Evolutionary conservation across 2,797 vertebrate species (phyloP).

Genomic region (Denticeps clupeoides): DNA sequence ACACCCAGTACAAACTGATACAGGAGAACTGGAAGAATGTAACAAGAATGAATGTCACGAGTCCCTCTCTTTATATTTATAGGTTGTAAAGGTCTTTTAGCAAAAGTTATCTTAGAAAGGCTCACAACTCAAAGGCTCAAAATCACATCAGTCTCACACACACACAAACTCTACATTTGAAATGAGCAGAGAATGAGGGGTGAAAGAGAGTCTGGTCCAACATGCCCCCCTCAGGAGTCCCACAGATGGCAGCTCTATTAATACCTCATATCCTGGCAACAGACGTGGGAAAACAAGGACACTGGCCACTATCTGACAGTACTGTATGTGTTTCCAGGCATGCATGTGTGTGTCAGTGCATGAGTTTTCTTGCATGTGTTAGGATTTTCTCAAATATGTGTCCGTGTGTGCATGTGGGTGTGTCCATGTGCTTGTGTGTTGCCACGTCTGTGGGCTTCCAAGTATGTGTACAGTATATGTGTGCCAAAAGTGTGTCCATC

Average conservation of each 20-base stretch:
- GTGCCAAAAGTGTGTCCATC: no score
- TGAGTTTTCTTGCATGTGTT: no score
- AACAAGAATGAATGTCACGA: no score
- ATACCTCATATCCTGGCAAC: constrained; percentile 54
- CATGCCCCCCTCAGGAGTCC: constrained; percentile 2
- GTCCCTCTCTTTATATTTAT: background rate
- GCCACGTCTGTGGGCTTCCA: no score
- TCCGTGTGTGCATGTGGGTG: background rate
- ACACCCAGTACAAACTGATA: no score
- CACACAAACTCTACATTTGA: background rate
- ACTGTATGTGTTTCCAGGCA: constrained; percentile 35
- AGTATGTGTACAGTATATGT: no score
- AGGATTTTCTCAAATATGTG: no score
- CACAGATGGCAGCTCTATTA: constrained; percentile 43
- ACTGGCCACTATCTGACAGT: constrained; percentile 41
- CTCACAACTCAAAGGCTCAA: no score
- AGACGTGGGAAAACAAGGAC: constrained; percentile 53
- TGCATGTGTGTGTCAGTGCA: background rate
- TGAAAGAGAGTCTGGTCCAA: background rate
- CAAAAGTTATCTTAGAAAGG: no score
- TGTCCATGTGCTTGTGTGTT: no score
- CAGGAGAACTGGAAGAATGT: no score
- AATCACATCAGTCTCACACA: background rate
- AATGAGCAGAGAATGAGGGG: background rate
- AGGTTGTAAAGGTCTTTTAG: no score